Evolutionary conservation across 1,140 invertebrate genomes (phyloP).

Genomic region (Drosophila ambigua): DNA sequence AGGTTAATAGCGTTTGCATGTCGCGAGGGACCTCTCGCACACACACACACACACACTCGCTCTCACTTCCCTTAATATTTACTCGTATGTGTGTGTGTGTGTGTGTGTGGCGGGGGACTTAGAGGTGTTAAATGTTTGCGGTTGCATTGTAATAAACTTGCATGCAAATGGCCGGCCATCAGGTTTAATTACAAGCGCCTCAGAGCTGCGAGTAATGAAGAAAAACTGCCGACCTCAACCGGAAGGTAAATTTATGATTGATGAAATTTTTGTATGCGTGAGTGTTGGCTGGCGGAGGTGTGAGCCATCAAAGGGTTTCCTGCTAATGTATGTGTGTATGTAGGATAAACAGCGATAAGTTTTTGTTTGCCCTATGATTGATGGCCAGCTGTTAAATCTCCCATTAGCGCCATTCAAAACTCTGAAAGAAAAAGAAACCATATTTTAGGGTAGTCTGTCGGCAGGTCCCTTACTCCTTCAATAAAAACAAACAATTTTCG

Average conservation of each 20-base stretch:
- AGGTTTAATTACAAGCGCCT: constrained; percentile 63
- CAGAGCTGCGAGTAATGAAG: constrained; percentile 47
- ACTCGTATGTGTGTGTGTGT: neutral
- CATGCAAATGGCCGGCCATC: constrained; percentile 67
- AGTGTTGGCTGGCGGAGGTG: constrained; percentile 27
- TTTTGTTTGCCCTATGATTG: constrained; percentile 23
- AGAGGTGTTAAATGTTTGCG: constrained; percentile 76
- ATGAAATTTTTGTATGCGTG: constrained; percentile 36
- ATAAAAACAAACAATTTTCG: constrained; percentile 41
- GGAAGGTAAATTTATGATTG: constrained; percentile 63
- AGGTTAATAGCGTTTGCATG: constrained; percentile 78
- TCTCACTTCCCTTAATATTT: neutral
- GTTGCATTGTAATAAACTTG: constrained; percentile 63
- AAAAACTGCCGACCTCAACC: constrained; percentile 42
- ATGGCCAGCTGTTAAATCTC: constrained; percentile 22
- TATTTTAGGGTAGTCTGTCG: constrained; percentile 14
- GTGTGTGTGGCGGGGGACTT: constrained; percentile 26
- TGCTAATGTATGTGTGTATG: constrained; percentile 14
- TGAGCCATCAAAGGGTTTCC: constrained; percentile 52
- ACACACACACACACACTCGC: too few species aligned
- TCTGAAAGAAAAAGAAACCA: neutral
- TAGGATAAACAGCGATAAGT: constrained; percentile 15
- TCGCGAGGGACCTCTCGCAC: constrained; percentile 26
- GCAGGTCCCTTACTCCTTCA: neutral
- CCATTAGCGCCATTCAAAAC: neutral